Evolutionary conservation across 2,888 invertebrate species (phyloP), one percentile per base, ranked within the genome.

Genomic region (Stenurella melanura): DNA sequence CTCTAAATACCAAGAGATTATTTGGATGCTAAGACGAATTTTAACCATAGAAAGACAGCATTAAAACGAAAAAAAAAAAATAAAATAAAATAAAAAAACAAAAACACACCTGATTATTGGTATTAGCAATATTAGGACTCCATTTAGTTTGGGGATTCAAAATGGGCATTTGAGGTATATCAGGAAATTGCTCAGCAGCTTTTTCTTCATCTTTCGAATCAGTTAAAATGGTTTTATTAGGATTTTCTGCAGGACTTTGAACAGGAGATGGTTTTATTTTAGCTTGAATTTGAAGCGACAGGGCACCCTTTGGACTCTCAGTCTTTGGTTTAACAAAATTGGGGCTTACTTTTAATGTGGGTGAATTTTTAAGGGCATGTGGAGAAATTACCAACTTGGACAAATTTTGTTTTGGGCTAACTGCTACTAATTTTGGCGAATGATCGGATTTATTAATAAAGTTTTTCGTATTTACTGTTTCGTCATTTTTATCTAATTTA

Each of bases 261-360:
- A 75, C 76, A 1, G 83, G 83, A 10, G 84, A 82, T 26, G 84
- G 82, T 80, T 88, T 88, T 18, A 83, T 81, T 82, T 87, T 89
- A 9, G 89, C 87, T 79, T 88, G 87, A 30, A 89, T 85, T 78
- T 89, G 88, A 61, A 84, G 81, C 12, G 88, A 87, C 10, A 89
- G 78, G 3, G 88, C 89, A 19, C 89, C 89, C 85, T 88, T 88
- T 0, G 87, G 87, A 77, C 86, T 88, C 77, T 86, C 86, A 18
- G 83, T 86, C 73, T 86, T 86, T 34, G 89, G 88, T 78, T 88
- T 88, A 11, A 92, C 90, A 76, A 92, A 88, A 86, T 92, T 92
- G 0, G 93, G 92, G 78, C 92, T 92, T 0, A 92, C 92, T 84
- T 92, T 92, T 78, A 92, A 91, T 70, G 89, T 89, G 69, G 91